Base-by-base conservation (phyloP, 92 coral and sea anemone genomes). In the Umimayanthus kanabou region DNA sequence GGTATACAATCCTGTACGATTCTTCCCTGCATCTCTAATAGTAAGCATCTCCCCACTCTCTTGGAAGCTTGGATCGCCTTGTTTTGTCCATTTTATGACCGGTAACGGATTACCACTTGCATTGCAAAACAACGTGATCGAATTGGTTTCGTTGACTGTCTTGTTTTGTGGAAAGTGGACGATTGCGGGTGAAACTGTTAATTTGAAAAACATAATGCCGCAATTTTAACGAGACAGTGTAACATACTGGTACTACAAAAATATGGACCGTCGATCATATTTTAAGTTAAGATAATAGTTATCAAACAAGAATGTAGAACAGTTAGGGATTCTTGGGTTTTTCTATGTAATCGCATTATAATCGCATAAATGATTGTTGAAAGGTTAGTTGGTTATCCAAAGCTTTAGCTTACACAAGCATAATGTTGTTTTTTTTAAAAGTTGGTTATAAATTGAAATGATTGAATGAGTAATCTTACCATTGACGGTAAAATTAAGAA, bases 21-120 rank as follows among this genome's bases (percentile, higher is more conserved):
- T 81, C 85, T 39, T 81, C 53, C 23, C 0, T 65, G n/a, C 70
- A 23, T 22, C 40, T 18, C 15, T 66, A 39, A 81, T 4, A n/a
- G 57, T 81, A 16, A 81, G 85, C 23, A 39, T 61, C 49, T 45
- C 25, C 26, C 74, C 74, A 14, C 28, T 42, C 20, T 3, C 28
- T 81, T 4, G 64, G 75, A 81, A 81, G 72, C 76, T 65, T 40
- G 85, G 5, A 39, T 65, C 37, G 7, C 77, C 55, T 28, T 72
- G 29, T 76, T 87, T 87, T 33, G 90, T 40, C 96, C 94, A 93
- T 1, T 77, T 81, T 30, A 93, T 79, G 14, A 9, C 6, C 6
- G 96, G 94, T 6, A 13, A 16, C 20, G 96, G 96, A 26, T 88
- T 82, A 4, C 96, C 96, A 76, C 69, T 90, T 1, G 93, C 91